Conservation (phyloP, 2,797 vertebrate species). For the Esox lucius region DNA sequence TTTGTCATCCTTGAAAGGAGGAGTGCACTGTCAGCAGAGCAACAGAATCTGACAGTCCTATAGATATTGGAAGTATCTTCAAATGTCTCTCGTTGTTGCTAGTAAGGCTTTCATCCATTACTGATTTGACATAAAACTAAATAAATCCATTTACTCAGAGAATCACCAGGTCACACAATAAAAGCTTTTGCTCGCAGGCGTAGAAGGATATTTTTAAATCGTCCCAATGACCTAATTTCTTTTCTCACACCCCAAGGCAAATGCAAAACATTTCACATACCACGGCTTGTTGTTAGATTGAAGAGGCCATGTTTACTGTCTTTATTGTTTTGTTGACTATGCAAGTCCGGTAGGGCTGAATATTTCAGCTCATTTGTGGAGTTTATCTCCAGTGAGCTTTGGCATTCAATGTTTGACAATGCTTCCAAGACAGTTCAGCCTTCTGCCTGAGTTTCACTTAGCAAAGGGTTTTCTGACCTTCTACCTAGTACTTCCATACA, state of each 20-base stretch:
- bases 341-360: not conserved
- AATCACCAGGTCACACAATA: not conserved
- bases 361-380: not conserved
- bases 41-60: constrained; percentile 27
- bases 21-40: constrained; percentile 38
- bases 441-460: not conserved
- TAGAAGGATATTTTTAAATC: not conserved
- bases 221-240: no score
- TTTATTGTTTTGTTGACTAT: not conserved
- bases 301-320: not conserved
- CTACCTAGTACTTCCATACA: not conserved
- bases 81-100: constrained; percentile 17
- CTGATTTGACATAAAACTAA: not conserved
- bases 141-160: not conserved
- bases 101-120: constrained; percentile 17
- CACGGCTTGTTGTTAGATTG: not conserved
- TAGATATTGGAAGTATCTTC: constrained; percentile 7
- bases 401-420: not conserved
- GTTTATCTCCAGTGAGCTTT: constrained; percentile 1
- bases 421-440: not conserved
- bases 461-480: not conserved
- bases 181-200: not conserved
- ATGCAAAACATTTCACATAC: not conserved
- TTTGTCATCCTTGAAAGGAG: constrained; percentile 35
- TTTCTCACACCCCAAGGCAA: no score